phyloP scores from a whole-genome alignment of 2,888 invertebrate species.

The Marasmarcha lunaedactyla region DNA sequence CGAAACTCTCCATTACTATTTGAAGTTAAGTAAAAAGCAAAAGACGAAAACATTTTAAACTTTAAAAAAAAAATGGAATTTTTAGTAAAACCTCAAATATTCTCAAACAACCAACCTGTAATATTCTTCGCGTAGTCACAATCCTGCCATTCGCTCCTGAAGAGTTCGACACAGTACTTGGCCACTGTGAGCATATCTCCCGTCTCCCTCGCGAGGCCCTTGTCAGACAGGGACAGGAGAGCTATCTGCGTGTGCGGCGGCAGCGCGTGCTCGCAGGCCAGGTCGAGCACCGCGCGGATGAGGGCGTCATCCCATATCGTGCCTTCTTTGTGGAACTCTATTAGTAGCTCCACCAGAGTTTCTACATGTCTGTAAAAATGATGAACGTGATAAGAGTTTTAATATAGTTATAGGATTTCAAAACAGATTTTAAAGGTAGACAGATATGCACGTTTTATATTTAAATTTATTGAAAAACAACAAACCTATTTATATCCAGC shows the following conservation, averaged over 20 bases:
- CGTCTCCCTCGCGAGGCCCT: constrained; percentile 14
- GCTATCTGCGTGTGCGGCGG: constrained; percentile 38
- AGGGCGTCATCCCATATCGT: constrained; percentile 30
- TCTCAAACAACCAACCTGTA: constrained; percentile 26
- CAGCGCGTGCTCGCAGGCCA: constrained; percentile 24
- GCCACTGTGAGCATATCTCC: constrained; percentile 32
- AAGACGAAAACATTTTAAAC: too few species aligned
- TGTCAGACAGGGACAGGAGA: constrained; percentile 32
- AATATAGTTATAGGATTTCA: neutral
- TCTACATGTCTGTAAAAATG: constrained; percentile 31
- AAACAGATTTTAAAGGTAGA: neutral
- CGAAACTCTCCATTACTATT: too few species aligned
- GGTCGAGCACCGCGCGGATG: constrained; percentile 24
- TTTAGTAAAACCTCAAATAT: too few species aligned
- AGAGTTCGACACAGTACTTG: constrained; percentile 29
- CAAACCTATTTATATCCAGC: too few species aligned
- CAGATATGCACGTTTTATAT: neutral
- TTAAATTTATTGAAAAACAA: neutral
- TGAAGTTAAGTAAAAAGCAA: too few species aligned
- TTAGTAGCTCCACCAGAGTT: constrained; percentile 28
- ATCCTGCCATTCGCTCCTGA: constrained; percentile 36
- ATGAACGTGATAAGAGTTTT: too few species aligned
- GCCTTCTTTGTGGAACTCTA: constrained; percentile 41
- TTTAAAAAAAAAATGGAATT: too few species aligned
- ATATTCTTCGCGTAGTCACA: constrained; percentile 22